These are phyloP conservation scores for Tretioscincus oriximinensis DNA, from an alignment of 2,113 vertebrate species.

Conservation along the genomic window DNA sequence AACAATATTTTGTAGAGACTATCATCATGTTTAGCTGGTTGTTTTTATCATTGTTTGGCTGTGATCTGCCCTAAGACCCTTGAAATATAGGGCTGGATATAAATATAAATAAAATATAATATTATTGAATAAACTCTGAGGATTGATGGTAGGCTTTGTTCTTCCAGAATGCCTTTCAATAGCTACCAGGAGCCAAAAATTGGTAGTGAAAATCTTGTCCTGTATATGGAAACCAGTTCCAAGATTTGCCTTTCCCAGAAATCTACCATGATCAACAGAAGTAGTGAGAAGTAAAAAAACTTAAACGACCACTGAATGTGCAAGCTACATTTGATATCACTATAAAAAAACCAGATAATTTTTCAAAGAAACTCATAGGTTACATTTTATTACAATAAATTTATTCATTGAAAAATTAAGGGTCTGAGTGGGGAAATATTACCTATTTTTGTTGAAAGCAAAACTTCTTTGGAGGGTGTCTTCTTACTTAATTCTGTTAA, in stretches of 20 bases:
- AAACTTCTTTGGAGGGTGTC: slow-evolving; percentile 90
- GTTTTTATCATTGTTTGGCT: too few relatives aligned
- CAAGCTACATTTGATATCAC: not conserved
- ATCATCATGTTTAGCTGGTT: too few relatives aligned
- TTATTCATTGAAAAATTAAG: not conserved
- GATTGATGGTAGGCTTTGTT: not conserved
- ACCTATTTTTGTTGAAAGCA: slow-evolving; percentile 93
- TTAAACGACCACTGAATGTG: not conserved
- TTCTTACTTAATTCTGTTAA: slow-evolving; percentile 91
- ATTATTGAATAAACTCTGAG: not conserved
- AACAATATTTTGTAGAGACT: too few relatives aligned
- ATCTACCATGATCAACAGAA: not conserved
- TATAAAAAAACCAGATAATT: not conserved
- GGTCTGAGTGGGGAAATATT: slow-evolving; percentile 15
- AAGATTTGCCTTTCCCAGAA: not conserved
- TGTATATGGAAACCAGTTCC: not conserved
- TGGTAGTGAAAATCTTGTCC: not conserved
- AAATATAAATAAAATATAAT: too few relatives aligned
- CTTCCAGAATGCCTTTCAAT: not conserved
- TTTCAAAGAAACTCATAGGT: not conserved
- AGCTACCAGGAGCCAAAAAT: not conserved
- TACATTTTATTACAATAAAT: not conserved
- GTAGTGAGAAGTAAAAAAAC: not conserved
- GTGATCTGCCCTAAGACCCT: too few relatives aligned
- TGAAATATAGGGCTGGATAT: too few relatives aligned